Evolutionary conservation across 92 coral and sea anemone species (phyloP).

Genomic region (Porites rus): DNA sequence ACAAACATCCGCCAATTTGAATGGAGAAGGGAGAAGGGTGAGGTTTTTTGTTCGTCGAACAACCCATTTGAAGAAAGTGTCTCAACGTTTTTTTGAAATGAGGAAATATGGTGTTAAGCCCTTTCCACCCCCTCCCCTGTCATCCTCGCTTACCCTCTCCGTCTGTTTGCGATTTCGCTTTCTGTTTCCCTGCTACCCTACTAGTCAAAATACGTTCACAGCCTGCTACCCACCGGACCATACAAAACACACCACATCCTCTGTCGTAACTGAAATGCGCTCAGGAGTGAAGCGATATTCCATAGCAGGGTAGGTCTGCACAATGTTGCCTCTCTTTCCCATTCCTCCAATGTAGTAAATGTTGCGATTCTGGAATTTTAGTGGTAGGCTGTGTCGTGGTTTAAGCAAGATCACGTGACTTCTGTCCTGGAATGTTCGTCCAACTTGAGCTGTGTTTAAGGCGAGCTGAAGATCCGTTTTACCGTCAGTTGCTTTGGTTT

Average conservation of each 20-base stretch:
- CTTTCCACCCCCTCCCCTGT: too few species aligned
- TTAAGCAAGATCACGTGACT: slow-evolving; percentile 55
- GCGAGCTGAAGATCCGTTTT: slow-evolving; percentile 52
- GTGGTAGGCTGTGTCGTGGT: slow-evolving; percentile 13
- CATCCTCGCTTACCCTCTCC: too few species aligned
- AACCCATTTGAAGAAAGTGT: too few species aligned
- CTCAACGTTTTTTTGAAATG: too few species aligned
- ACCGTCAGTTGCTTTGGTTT: slow-evolving; percentile 40
- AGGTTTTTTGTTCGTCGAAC: too few species aligned
- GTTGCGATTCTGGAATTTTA: slow-evolving; percentile 31
- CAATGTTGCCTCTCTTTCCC: slow-evolving; percentile 65
- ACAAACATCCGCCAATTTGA: too few species aligned
- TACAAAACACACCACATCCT: slow-evolving; percentile 52
- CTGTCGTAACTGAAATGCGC: slow-evolving; percentile 37
- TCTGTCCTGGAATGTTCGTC: slow-evolving; percentile 61
- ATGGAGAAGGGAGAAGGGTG: too few species aligned
- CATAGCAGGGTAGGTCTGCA: slow-evolving; percentile 65
- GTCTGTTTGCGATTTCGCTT: too few species aligned
- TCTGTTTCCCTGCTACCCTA: too few species aligned
- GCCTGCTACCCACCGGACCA: slow-evolving; percentile 45
- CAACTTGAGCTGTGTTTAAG: slow-evolving; percentile 55
- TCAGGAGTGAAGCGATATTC: slow-evolving; percentile 64
- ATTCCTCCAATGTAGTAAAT: slow-evolving; percentile 59
- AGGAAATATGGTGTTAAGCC: too few species aligned
- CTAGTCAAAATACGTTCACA: too few species aligned